These are phyloP conservation scores for Silurus lanzhouensis DNA, from an alignment of 2,797 vertebrate species.

Conservation along the genomic window DNA sequence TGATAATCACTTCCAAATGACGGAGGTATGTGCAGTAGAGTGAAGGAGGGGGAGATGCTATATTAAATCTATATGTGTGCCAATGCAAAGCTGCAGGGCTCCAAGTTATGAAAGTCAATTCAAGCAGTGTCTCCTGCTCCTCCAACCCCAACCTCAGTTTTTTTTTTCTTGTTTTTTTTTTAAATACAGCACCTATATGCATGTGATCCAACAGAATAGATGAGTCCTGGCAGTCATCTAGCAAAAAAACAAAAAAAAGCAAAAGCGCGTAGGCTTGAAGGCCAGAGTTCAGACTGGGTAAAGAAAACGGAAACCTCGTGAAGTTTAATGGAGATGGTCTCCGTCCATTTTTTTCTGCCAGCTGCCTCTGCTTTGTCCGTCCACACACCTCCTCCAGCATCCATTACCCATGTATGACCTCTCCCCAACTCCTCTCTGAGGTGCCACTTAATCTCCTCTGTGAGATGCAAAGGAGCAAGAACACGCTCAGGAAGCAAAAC, in stretches of 20 bases:
- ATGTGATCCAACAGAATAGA: neutral
- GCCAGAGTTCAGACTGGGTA: constrained; percentile 13
- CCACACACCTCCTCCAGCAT: constrained; percentile 30
- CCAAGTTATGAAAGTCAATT: constrained; percentile 36
- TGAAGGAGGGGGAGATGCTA: constrained; percentile 23
- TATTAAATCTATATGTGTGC: constrained; percentile 38
- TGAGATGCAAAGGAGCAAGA: constrained; percentile 32
- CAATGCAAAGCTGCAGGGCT: constrained; percentile 23
- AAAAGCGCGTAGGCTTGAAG: neutral
- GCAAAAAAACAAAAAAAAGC: neutral
- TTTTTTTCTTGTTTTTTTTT: neutral
- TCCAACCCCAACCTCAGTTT: too few species aligned
- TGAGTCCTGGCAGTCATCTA: neutral
- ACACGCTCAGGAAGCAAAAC: constrained; percentile 35
- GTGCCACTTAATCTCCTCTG: constrained; percentile 52
- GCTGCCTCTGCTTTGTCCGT: constrained; percentile 12
- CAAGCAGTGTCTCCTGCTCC: neutral
- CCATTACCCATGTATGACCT: constrained; percentile 48
- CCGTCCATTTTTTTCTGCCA: constrained; percentile 11
- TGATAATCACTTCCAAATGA: constrained; percentile 56
- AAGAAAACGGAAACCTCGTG: constrained; percentile 29
- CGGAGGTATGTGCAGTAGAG: constrained; percentile 37
- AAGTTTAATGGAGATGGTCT: constrained; percentile 26
- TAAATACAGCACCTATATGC: neutral
- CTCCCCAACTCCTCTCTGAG: constrained; percentile 51